Evolutionary conservation across 2,888 invertebrate genomes (phyloP).

Genomic region (Oscheius sp.): DNA sequence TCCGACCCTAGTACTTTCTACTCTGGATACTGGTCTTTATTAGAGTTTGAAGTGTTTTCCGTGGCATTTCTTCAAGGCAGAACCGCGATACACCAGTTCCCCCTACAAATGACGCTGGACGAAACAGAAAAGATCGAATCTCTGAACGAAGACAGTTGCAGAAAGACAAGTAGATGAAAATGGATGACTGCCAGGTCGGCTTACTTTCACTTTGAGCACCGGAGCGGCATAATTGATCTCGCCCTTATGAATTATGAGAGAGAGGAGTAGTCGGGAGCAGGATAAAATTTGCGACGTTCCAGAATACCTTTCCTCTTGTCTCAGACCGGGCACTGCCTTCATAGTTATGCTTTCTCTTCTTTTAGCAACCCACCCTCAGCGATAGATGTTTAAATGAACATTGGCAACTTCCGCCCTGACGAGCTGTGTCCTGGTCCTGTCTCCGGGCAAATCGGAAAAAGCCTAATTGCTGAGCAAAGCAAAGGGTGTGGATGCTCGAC

Average conservation of each 20-base stretch:
- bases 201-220: constrained; percentile 31
- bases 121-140: no score
- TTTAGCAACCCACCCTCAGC: background rate
- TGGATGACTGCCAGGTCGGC: constrained; percentile 7
- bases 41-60: constrained; percentile 30
- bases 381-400: no score
- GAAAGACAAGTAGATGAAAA: background rate
- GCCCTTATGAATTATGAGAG: constrained; percentile 30
- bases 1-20: no score
- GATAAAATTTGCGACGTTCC: background rate
- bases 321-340: background rate
- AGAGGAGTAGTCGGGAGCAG: background rate
- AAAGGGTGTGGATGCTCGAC: constrained; percentile 2
- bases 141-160: background rate
- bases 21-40: constrained; percentile 9
- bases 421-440: background rate
- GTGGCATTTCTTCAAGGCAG: background rate
- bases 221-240: constrained; percentile 36
- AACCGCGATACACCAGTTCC: constrained; percentile 2
- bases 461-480: constrained; percentile 28
- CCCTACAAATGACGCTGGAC: background rate
- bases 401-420: no score
- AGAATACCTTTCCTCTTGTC: background rate
- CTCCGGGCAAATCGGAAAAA: background rate
- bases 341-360: background rate